Conservation (phyloP, 1,140 invertebrate species). For the Bombus haemorrhoidalis region DNA sequence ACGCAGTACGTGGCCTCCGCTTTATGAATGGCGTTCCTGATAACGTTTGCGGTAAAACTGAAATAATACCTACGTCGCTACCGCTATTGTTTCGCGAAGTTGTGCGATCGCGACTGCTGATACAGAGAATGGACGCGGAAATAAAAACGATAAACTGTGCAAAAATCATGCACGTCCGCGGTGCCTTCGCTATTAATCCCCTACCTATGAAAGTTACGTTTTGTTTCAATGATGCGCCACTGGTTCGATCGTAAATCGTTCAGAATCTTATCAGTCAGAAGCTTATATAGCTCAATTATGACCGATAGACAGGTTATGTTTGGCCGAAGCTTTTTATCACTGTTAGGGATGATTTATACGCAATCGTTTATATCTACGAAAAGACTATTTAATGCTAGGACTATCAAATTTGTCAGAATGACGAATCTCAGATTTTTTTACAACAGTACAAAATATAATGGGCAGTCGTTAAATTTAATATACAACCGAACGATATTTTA, state of each 20-base stretch:
- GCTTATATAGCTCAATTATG: neutral
- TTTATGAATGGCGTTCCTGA: slow-evolving; percentile 49
- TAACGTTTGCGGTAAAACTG: slow-evolving; percentile 48
- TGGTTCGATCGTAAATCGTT: neutral
- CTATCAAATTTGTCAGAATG: too few relatives aligned
- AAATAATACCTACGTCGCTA: slow-evolving; percentile 44
- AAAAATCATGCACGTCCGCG: slow-evolving; percentile 7
- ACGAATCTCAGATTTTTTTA: too few relatives aligned
- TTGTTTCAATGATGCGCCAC: neutral
- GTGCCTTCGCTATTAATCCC: slow-evolving; percentile 10
- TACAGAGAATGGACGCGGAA: slow-evolving; percentile 29
- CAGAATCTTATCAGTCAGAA: too few relatives aligned
- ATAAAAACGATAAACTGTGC: slow-evolving; percentile 39
- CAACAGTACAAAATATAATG: neutral
- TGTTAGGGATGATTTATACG: neutral
- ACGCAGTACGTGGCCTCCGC: neutral
- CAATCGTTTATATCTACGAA: neutral
- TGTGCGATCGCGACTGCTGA: slow-evolving; percentile 34
- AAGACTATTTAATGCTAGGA: neutral
- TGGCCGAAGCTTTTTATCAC: neutral
- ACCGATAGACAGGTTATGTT: too few relatives aligned
- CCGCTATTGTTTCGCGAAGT: slow-evolving; percentile 45
- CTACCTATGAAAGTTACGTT: neutral
- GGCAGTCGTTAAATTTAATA: neutral
- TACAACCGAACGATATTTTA: neutral